These are phyloP conservation scores for Sinocyclocheilus rhinocerous DNA, from an alignment of 2,113 vertebrate species.

Conservation along the genomic window DNA sequence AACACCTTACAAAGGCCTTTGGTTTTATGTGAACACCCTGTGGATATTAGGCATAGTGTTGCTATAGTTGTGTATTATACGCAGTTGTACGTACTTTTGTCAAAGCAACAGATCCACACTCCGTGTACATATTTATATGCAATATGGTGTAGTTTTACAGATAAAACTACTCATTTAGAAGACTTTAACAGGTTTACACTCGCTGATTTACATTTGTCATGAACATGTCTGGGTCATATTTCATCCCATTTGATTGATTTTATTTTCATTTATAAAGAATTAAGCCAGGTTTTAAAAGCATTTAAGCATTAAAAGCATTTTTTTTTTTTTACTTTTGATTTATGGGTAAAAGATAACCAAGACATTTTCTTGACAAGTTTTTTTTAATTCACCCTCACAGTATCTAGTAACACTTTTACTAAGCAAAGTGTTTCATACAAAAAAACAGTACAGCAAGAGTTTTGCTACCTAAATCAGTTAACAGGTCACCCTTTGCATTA, in stretches of 20 bases:
- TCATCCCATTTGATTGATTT: background rate
- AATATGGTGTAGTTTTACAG: background rate
- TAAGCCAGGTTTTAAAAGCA: background rate
- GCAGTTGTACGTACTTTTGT: conserved; percentile 21
- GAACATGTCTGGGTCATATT: background rate
- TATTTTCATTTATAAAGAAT: background rate
- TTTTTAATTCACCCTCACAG: background rate
- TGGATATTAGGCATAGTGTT: conserved; percentile 11
- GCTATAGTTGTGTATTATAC: conserved; percentile 7
- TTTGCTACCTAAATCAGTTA: background rate
- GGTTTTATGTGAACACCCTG: conserved; percentile 23
- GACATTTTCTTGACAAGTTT: background rate
- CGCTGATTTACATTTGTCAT: background rate
- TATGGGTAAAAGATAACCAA: background rate
- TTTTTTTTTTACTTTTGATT: no score
- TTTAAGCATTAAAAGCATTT: background rate
- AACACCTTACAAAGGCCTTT: conserved; percentile 27
- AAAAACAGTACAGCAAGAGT: background rate
- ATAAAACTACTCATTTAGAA: background rate
- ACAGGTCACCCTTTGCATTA: background rate
- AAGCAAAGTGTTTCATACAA: background rate
- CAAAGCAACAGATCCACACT: background rate
- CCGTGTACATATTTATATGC: background rate
- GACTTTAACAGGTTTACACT: background rate
- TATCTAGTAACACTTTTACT: background rate